phyloP scores from a whole-genome alignment of 2,888 invertebrate species.

The Thalpophila matura region DNA sequence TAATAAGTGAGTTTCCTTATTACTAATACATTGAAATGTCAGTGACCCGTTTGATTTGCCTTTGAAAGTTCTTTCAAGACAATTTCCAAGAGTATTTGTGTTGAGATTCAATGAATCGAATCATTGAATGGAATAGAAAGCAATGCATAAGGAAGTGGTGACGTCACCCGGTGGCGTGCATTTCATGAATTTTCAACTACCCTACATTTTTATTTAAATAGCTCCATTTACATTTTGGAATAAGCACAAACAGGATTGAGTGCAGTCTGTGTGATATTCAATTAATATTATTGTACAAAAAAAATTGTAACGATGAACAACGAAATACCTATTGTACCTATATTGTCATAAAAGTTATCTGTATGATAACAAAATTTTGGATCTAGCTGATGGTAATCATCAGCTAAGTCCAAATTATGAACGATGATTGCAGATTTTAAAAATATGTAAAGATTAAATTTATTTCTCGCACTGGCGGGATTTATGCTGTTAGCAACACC shows the following conservation, averaged over 20 bases:
- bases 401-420: too few species aligned
- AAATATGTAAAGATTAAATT: too few species aligned
- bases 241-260: constrained; percentile 23
- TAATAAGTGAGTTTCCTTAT: background rate
- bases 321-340: too few species aligned
- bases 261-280: constrained; percentile 15
- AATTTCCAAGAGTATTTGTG: constrained; percentile 29
- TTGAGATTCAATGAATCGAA: constrained; percentile 54
- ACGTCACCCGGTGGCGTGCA: constrained; percentile 44
- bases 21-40: constrained; percentile 5
- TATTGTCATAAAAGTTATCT: too few species aligned
- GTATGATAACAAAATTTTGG: too few species aligned
- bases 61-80: constrained; percentile 19
- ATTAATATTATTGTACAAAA: too few species aligned
- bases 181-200: constrained; percentile 72
- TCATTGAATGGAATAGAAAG: constrained; percentile 64
- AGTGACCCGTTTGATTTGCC: constrained; percentile 21
- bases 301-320: too few species aligned
- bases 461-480: too few species aligned
- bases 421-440: too few species aligned
- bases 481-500: too few species aligned
- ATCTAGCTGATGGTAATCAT: too few species aligned
- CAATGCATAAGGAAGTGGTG: constrained; percentile 71
- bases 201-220: constrained; percentile 70
- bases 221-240: constrained; percentile 60